Evolutionary conservation across 1,140 invertebrate genomes (phyloP).

Genomic region (Argopecten irradians): DNA sequence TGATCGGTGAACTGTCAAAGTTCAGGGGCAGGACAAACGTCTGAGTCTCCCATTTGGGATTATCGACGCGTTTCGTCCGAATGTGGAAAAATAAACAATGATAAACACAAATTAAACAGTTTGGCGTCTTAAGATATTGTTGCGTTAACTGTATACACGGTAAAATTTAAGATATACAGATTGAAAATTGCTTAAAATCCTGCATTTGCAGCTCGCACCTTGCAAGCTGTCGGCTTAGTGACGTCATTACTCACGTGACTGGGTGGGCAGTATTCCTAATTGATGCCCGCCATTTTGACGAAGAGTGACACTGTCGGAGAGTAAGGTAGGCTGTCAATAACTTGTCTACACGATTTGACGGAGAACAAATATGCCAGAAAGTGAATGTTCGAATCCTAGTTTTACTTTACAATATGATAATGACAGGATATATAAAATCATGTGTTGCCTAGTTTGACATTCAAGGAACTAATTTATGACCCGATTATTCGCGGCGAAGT

Average conservation of each 20-base stretch:
- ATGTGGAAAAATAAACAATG: background rate
- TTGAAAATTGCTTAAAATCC: background rate
- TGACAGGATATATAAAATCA: background rate
- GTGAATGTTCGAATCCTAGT: background rate
- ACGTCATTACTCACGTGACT: constrained; percentile 61
- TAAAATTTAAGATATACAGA: background rate
- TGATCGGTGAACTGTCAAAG: constrained; percentile 13
- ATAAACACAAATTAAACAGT: background rate
- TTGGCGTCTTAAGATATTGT: background rate
- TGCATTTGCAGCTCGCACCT: background rate
- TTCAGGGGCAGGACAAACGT: background rate
- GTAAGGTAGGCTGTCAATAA: constrained; percentile 63
- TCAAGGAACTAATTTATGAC: background rate
- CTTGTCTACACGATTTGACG: constrained; percentile 33
- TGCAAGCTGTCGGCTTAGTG: constrained; percentile 22
- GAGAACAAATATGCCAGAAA: constrained; percentile 27
- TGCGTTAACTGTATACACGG: background rate
- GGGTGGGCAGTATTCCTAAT: constrained; percentile 64
- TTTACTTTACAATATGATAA: constrained; percentile 8
- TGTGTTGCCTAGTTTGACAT: background rate
- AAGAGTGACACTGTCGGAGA: constrained; percentile 68
- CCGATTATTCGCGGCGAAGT: background rate
- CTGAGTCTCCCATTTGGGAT: background rate
- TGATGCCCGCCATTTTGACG: constrained; percentile 71
- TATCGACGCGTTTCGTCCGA: constrained; percentile 12